Conservation (phyloP, 2,113 vertebrate genomes). For the Chlamydotis undulata region DNA sequence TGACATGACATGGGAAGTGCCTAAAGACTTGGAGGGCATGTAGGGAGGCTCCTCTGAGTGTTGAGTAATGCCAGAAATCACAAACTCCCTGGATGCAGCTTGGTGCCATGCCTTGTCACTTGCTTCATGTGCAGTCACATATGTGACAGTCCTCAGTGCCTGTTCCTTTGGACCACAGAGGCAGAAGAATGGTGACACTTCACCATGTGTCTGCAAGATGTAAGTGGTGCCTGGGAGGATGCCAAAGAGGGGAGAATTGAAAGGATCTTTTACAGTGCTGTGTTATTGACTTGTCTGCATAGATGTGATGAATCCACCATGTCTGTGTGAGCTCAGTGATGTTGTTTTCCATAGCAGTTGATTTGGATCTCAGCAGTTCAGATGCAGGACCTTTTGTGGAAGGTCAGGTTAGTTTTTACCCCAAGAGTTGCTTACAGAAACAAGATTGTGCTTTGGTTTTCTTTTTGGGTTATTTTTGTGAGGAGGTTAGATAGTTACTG, state of each 20-base stretch:
- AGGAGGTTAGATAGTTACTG: not conserved
- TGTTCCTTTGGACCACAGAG: not conserved
- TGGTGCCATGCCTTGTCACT: accelerated
- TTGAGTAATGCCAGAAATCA: not conserved
- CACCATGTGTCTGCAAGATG: not conserved
- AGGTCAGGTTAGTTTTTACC: not conserved
- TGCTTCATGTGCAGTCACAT: accelerated
- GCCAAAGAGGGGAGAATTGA: not conserved
- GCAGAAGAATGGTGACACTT: not conserved
- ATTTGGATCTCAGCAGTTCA: not conserved
- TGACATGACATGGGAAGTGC: not conserved
- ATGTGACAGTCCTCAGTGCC: not conserved
- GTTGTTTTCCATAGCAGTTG: not conserved
- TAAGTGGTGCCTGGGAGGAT: not conserved
- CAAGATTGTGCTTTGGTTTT: not conserved
- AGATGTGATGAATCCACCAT: not conserved
- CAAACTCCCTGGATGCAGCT: not conserved
- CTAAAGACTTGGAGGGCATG: not conserved
- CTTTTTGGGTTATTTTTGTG: not conserved
- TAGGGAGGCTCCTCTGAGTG: not conserved
- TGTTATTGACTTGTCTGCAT: not conserved
- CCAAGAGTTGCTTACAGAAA: not conserved
- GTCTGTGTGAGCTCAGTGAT: not conserved
- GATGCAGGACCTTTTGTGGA: not conserved
- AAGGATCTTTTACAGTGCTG: not conserved